These are phyloP conservation scores for Austrofundulus limnaeus DNA, from an alignment of 2,113 vertebrate genomes.

Conservation along the genomic window DNA sequence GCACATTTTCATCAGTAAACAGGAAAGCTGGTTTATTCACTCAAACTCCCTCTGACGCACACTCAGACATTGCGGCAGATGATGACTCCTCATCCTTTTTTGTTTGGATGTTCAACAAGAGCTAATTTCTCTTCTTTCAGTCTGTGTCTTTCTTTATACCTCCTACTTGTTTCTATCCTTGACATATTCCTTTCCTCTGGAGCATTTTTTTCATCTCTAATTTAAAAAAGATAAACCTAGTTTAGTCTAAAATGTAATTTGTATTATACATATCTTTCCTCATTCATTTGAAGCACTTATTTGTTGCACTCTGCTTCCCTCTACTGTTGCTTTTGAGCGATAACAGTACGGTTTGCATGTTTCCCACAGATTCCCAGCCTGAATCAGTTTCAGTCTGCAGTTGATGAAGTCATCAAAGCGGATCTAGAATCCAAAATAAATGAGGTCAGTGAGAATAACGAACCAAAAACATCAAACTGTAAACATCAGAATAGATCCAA, in stretches of 20 bases:
- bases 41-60: conserved; percentile 19
- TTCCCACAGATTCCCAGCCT: conserved; percentile 52
- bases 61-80: conserved; percentile 14
- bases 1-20: background rate
- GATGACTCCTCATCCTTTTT: conserved; percentile 11
- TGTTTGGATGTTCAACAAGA: conserved; percentile 21
- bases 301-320: conserved; percentile 47
- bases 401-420: conserved; percentile 44
- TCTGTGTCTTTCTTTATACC: conserved; percentile 20
- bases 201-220: background rate
- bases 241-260: background rate
- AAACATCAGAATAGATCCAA: background rate
- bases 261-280: too few species aligned
- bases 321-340: conserved; percentile 32
- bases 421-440: conserved; percentile 56
- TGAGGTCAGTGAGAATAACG: conserved; percentile 45
- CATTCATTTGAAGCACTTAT: background rate
- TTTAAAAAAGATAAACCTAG: too few species aligned
- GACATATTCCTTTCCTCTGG: background rate
- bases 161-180: conserved; percentile 30
- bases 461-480: background rate
- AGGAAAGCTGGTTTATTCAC: conserved; percentile 14
- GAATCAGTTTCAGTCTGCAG: conserved; percentile 40
- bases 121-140: conserved; percentile 17
- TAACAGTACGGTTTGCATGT: background rate